phyloP scores from a whole-genome alignment of 2,888 invertebrate species.

The Eugnorisma glareosa region DNA sequence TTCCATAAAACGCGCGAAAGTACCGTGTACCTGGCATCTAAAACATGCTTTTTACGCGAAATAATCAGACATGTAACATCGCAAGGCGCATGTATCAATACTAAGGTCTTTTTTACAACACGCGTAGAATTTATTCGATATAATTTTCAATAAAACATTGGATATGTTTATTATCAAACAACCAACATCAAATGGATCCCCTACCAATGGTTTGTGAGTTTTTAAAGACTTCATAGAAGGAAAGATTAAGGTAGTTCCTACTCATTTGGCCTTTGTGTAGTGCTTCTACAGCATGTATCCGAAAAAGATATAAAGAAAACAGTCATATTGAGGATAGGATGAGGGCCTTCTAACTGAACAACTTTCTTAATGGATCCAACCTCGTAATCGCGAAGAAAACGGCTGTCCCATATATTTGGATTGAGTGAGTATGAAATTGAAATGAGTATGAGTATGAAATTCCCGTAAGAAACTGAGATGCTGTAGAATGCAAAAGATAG shows the following conservation, averaged over 20 bases:
- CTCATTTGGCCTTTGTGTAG: not conserved
- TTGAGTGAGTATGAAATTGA: too few relatives aligned
- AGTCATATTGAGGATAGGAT: not conserved
- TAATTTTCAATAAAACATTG: constrained; percentile 76
- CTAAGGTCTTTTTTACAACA: constrained; percentile 59
- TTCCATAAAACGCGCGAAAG: constrained; percentile 33
- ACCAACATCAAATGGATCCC: constrained; percentile 60
- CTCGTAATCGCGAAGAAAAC: not conserved
- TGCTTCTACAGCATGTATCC: not conserved
- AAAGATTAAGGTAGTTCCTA: not conserved
- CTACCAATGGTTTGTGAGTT: constrained; percentile 55
- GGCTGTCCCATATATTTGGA: not conserved
- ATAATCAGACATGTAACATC: constrained; percentile 61
- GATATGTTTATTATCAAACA: constrained; percentile 68
- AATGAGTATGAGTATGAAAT: too few relatives aligned
- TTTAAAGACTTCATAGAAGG: not conserved
- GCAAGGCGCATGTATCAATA: constrained; percentile 52
- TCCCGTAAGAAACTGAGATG: too few relatives aligned
- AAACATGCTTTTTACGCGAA: constrained; percentile 44
- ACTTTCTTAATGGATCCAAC: not conserved
- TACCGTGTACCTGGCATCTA: constrained; percentile 31
- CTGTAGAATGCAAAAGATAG: too few relatives aligned
- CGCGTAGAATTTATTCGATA: constrained; percentile 69
- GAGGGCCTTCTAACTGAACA: not conserved
- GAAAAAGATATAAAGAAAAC: not conserved